A percentile compares a stretch with the other conserved stretches of the same genome.
Conservation (phyloP, 2,888 invertebrate species). For the Electrophaes corylata region DNA sequence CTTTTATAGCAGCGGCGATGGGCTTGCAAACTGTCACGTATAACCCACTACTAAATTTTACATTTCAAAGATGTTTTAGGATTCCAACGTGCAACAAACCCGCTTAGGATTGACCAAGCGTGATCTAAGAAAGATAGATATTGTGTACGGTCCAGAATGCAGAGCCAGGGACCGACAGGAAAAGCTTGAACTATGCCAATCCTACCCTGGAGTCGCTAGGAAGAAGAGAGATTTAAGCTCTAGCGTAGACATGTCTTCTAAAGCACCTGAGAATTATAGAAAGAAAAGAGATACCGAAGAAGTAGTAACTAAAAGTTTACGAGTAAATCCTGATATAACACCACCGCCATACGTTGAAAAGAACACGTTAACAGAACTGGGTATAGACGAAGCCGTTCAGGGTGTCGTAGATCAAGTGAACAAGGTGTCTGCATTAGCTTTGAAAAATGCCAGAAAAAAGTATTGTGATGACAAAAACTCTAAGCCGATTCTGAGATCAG, state of each 20-base stretch:
- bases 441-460: conserved; percentile 55
- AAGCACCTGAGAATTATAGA: background rate
- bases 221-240: conserved; percentile 35
- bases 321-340: conserved; percentile 69
- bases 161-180: conserved; percentile 61
- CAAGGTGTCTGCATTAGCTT: conserved; percentile 52
- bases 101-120: conserved; percentile 50
- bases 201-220: conserved; percentile 60
- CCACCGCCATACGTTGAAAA: conserved; percentile 51
- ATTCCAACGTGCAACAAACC: conserved; percentile 51
- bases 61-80: conserved; percentile 45
- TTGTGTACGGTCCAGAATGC: conserved; percentile 68
- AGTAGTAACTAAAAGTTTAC: conserved; percentile 47
- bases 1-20: too few relatives aligned
- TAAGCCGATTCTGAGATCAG: conserved; percentile 15
- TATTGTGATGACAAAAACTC: conserved; percentile 52
- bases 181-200: conserved; percentile 67
- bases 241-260: background rate
- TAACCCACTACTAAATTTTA: background rate
- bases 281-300: conserved; percentile 11
- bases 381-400: conserved; percentile 54
- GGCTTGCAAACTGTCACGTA: too few relatives aligned
- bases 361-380: conserved; percentile 47
- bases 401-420: conserved; percentile 54
- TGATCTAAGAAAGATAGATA: conserved; percentile 65